A percentile compares a stretch with the other conserved stretches of the same genome.
Evolutionary conservation across 2,888 invertebrate genomes (phyloP).

Genomic region (Parnassius orleans): DNA sequence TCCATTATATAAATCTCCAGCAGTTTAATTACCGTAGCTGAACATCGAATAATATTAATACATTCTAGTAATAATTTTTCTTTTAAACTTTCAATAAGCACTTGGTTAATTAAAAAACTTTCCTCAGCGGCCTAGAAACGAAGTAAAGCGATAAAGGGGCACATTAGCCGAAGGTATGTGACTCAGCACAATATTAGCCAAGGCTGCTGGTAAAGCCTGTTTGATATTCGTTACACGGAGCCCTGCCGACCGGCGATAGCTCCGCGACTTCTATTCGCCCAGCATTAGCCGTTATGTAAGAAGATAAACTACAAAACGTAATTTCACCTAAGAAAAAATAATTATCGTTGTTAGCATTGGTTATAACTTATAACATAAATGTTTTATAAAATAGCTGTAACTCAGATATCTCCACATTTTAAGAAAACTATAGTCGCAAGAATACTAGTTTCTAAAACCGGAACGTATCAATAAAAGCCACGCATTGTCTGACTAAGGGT

Average conservation of each 20-base stretch:
- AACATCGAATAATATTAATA: no score
- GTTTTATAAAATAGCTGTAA: background rate
- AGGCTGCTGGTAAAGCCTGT: conserved; percentile 46
- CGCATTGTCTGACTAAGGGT: conserved; percentile 49
- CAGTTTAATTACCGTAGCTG: no score
- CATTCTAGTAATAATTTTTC: background rate
- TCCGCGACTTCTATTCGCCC: conserved; percentile 43
- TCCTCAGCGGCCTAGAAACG: conserved; percentile 43
- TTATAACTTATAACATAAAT: background rate
- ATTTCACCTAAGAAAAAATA: conserved; percentile 12
- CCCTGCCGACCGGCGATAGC: conserved; percentile 48
- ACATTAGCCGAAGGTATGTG: conserved; percentile 60
- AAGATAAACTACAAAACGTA: conserved; percentile 22
- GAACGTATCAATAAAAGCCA: conserved; percentile 36
- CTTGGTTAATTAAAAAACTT: conserved; percentile 40
- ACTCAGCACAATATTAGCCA: conserved; percentile 69
- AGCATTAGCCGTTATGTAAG: conserved; percentile 31
- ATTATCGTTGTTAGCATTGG: background rate
- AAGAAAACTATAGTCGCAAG: conserved; percentile 6
- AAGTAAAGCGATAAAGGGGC: conserved; percentile 49
- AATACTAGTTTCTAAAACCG: conserved; percentile 18
- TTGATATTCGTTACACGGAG: conserved; percentile 62
- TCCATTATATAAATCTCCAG: no score
- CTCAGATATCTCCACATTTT: background rate
- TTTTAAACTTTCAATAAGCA: conserved; percentile 9